These are phyloP conservation scores for Ormyrus thymus DNA, from an alignment of 2,888 invertebrate species.

Conservation along the genomic window DNA sequence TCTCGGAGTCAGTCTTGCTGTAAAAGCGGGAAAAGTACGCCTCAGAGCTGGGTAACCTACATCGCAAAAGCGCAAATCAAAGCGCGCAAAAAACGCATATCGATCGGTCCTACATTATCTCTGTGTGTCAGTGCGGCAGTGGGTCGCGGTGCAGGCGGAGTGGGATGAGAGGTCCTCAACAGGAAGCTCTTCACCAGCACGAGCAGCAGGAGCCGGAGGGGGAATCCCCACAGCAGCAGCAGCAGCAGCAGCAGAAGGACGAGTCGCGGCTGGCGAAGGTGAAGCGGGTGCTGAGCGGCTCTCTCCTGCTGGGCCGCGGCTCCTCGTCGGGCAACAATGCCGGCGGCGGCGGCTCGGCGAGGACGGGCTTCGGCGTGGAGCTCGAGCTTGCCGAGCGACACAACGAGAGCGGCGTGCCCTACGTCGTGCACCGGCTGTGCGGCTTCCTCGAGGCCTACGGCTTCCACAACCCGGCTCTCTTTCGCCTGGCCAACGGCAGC, in stretches of 20 bases:
- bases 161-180: constrained; percentile 75
- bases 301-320: constrained; percentile 66
- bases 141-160: constrained; percentile 74
- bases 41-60: no score
- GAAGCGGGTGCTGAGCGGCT: constrained; percentile 71
- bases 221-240: not conserved
- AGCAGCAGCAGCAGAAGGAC: constrained; percentile 62
- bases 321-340: constrained; percentile 50
- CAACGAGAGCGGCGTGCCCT: constrained; percentile 72
- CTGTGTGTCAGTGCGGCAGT: constrained; percentile 70
- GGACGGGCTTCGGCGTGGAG: constrained; percentile 67
- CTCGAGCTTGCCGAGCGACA: constrained; percentile 70
- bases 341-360: constrained; percentile 48
- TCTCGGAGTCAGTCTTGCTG: no score
- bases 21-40: no score
- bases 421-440: constrained; percentile 74
- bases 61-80: no score
- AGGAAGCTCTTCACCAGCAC: constrained; percentile 69
- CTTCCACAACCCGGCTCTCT: constrained; percentile 71
- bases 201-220: constrained; percentile 61
- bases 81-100: no score
- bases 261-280: constrained; percentile 72
- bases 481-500: constrained; percentile 78
- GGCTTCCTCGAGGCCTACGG: constrained; percentile 75
- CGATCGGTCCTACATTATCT: constrained; percentile 25